Conservation (phyloP, 2,888 invertebrate species). For the Oxyscelio sp. region DNA sequence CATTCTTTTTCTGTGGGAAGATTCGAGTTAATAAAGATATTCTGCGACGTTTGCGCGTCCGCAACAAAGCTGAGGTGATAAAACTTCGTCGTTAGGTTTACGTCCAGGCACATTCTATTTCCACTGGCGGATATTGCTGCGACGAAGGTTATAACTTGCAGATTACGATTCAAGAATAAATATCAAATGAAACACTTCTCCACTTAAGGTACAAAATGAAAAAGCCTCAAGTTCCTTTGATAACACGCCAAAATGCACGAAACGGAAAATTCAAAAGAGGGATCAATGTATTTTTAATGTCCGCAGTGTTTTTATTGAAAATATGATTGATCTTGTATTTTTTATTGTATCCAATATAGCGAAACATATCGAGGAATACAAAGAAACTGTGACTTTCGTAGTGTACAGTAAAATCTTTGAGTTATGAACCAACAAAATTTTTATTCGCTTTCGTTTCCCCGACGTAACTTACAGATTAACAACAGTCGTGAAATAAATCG, state of each 20-base stretch:
- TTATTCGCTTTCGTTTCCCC: too few relatives aligned
- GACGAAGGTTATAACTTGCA: slow-evolving; percentile 19
- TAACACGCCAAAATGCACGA: slow-evolving; percentile 13
- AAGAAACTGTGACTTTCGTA: slow-evolving; percentile 39
- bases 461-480: slow-evolving; percentile 21
- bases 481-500: slow-evolving; percentile 10
- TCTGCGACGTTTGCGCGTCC: slow-evolving; percentile 1
- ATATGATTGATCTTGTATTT: slow-evolving; percentile 65
- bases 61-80: slow-evolving; percentile 20
- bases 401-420: slow-evolving; percentile 35
- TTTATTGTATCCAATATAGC: slow-evolving; percentile 63
- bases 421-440: slow-evolving; percentile 3
- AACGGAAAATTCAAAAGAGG: slow-evolving; percentile 34
- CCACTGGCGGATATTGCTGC: not conserved
- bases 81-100: slow-evolving; percentile 35
- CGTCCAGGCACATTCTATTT: slow-evolving; percentile 2
- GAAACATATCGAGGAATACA: slow-evolving; percentile 52
- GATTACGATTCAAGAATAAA: slow-evolving; percentile 27
- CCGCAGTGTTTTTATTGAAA: slow-evolving; percentile 54
- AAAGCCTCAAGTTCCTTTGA: slow-evolving; percentile 43
- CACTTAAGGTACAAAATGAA: slow-evolving; percentile 45
- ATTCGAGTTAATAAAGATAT: too few relatives aligned
- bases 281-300: slow-evolving; percentile 60
- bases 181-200: slow-evolving; percentile 40
- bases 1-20: too few relatives aligned